Conservation (phyloP, 53 echinoderm and acorn worm genomes). For the Stichopus horrens region DNA sequence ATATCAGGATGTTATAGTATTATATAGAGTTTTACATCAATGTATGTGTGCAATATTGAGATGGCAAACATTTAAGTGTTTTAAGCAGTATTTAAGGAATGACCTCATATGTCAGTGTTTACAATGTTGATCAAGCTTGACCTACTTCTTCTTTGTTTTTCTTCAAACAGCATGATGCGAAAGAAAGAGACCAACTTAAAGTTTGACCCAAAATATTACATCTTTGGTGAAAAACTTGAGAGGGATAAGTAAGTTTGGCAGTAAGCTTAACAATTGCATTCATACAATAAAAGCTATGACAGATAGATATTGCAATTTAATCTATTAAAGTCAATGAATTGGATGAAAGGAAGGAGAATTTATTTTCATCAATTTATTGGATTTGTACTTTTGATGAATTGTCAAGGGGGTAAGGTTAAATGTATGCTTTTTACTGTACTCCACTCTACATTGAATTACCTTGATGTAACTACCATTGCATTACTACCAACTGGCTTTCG, state of each 20-base stretch:
- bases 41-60: too few relatives aligned
- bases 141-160: not conserved
- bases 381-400: not conserved
- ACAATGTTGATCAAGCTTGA: not conserved
- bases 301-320: too few relatives aligned
- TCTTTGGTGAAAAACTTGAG: slow-evolving; percentile 96
- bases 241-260: slow-evolving; percentile 74
- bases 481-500: slow-evolving; percentile 7
- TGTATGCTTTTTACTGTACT: not conserved
- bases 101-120: too few relatives aligned
- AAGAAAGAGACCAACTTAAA: slow-evolving; percentile 79
- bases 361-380: too few relatives aligned
- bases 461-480: not conserved
- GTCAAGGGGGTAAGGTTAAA: not conserved
- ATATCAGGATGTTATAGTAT: too few relatives aligned
- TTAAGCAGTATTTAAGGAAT: too few relatives aligned
- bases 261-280: too few relatives aligned
- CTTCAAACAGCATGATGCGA: slow-evolving; percentile 59
- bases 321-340: too few relatives aligned
- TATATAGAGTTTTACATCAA: too few relatives aligned
- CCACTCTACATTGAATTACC: not conserved
- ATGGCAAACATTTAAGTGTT: too few relatives aligned
- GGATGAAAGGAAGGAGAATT: too few relatives aligned
- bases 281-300: too few relatives aligned
- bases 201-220: slow-evolving; percentile 90